Base-by-base conservation (phyloP, 1,140 invertebrate species). In the Drosophila repleta region DNA sequence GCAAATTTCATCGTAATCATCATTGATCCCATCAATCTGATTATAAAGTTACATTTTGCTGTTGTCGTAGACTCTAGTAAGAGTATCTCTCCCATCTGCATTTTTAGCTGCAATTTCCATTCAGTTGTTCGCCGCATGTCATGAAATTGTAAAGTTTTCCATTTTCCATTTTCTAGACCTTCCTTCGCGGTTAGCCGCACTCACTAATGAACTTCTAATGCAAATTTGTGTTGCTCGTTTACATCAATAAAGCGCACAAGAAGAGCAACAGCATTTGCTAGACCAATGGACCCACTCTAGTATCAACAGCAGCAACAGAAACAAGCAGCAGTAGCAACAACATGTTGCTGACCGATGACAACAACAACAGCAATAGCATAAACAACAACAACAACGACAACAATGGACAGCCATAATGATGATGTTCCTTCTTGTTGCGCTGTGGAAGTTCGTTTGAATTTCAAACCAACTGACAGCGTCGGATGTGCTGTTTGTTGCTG, bases 191-290 rank as follows among this genome's bases (percentile, higher is more conserved):
- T 79, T 52, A 61, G 55, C 81, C 74, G 74, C 72, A 58, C 55
- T 82, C 83, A 53, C 72, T 88, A 88, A 88, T 88, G 79, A 88
- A 88, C 83, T 88, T 73, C 83, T 83, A 88, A 88, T 88, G 83
- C 84, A 88, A 88, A 88, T 88, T 71, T 75, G 41, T 57, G 48
- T 45, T 56, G 29, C 41, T 56, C 32, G 62, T 60, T 68, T 62
- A 60, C 60, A 68, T 64, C 76, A 76, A 79, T 69, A 79, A 37
- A 39, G 45, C 58, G 63, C 71, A 60, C 45, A 58, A 37, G 13
- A 20, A 43, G 17, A 49, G 39, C 56, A 66, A 39, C 55, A 58
- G 32, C 64, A 24, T 75, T 84, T 70, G 74, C 51, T 80, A 48
- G 69, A 74, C 77, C 70, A 69, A 39, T 69, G 72, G 64, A 70